phyloP scores from a whole-genome alignment of 2,113 vertebrate species.

The Osmerus mordax region DNA sequence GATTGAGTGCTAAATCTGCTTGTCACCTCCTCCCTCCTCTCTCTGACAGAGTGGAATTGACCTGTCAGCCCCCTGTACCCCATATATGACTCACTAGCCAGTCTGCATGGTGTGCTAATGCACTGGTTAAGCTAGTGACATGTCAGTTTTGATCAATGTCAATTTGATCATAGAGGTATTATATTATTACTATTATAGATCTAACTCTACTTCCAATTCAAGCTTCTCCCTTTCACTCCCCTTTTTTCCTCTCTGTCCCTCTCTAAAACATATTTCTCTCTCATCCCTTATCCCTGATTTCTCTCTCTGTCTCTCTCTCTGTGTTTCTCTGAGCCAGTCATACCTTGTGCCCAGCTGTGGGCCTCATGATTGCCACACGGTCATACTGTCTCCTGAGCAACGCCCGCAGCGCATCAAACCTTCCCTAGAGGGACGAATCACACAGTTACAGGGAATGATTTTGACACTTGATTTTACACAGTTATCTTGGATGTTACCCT shows the following conservation, averaged over 20 bases:
- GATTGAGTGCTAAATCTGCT: slow-evolving; percentile 1
- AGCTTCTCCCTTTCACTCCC: too few species aligned
- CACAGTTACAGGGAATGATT: neutral
- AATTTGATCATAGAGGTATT: too few species aligned
- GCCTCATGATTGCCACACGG: slow-evolving; percentile 94
- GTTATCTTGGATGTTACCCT: too few species aligned
- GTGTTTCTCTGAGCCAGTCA: slow-evolving; percentile 15
- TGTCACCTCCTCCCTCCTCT: slow-evolving; percentile 1
- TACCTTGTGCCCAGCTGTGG: slow-evolving; percentile 89
- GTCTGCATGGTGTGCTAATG: neutral
- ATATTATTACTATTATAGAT: too few species aligned
- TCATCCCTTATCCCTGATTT: neutral
- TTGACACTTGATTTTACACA: neutral
- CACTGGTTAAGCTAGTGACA: neutral
- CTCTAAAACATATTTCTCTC: neutral
- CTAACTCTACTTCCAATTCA: too few species aligned
- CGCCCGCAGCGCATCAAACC: slow-evolving; percentile 87
- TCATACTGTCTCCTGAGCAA: slow-evolving; percentile 86
- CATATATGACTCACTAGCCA: neutral
- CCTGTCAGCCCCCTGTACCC: neutral
- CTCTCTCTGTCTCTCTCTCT: neutral
- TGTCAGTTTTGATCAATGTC: neutral
- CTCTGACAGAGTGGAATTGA: neutral
- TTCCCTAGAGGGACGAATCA: slow-evolving; percentile 73
- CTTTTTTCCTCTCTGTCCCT: too few species aligned